phyloP scores from a whole-genome alignment of 2,888 invertebrate species.

The Oeneis ivallda region DNA sequence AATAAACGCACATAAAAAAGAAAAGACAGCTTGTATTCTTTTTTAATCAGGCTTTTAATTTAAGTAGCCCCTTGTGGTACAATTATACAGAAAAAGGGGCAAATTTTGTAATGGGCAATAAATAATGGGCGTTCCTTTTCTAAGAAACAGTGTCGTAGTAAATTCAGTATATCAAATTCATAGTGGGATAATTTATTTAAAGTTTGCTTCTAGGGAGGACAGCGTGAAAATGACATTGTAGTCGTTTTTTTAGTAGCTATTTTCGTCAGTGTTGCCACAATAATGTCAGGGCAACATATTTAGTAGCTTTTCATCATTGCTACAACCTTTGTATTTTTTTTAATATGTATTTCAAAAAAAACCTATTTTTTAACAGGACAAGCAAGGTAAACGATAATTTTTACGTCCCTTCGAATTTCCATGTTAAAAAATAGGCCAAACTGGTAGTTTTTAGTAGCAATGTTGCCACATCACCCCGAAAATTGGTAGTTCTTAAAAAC shows the following conservation, averaged over 20 bases:
- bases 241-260: neutral
- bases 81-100: too few relatives aligned
- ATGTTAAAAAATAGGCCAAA: neutral
- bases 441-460: neutral
- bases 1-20: too few relatives aligned
- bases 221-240: neutral
- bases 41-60: too few relatives aligned
- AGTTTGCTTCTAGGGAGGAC: neutral
- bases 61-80: too few relatives aligned
- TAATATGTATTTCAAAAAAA: too few relatives aligned
- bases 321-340: neutral
- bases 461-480: neutral
- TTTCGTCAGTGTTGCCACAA: neutral
- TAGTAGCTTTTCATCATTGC: too few relatives aligned
- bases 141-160: neutral
- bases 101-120: too few relatives aligned
- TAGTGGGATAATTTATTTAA: too few relatives aligned
- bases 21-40: too few relatives aligned
- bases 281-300: neutral
- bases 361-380: neutral
- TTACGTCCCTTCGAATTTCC: neutral
- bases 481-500: conserved; percentile 1
- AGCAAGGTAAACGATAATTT: neutral
- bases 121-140: too few relatives aligned
- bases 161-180: neutral